Conservation (phyloP, 2,888 invertebrate genomes). For the Drosophila eohydei region DNA sequence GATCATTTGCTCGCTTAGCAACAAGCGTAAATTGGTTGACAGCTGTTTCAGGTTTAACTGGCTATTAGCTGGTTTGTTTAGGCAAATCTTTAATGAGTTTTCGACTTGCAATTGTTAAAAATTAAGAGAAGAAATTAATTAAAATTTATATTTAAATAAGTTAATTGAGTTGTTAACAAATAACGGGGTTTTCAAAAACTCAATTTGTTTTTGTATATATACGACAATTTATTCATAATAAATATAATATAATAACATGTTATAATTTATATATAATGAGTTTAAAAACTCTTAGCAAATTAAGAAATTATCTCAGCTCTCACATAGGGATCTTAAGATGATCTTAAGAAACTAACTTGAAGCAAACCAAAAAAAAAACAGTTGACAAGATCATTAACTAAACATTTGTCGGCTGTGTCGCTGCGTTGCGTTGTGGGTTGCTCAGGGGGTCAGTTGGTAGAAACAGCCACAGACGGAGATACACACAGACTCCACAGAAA, state of each 20-base stretch:
- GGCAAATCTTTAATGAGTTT: conserved; percentile 9
- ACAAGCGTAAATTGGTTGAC: not conserved
- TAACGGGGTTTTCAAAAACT: too few species aligned
- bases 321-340: not conserved
- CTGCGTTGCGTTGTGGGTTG: conserved; percentile 40
- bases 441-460: conserved; percentile 54
- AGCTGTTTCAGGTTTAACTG: conserved; percentile 29
- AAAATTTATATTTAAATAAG: not conserved
- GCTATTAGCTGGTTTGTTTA: conserved; percentile 46
- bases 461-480: conserved; percentile 26
- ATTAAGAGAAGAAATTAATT: not conserved
- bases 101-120: conserved; percentile 4
- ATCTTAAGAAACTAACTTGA: not conserved
- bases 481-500: conserved; percentile 43
- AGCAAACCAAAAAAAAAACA: conserved; percentile 1
- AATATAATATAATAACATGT: too few species aligned
- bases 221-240: too few species aligned
- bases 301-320: not conserved
- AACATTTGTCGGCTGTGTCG: conserved; percentile 57
- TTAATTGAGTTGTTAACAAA: not conserved
- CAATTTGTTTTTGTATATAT: too few species aligned
- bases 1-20: conserved; percentile 9
- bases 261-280: too few species aligned
- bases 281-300: not conserved
- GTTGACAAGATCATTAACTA: conserved; percentile 54